Evolutionary conservation across 2,113 vertebrate genomes (phyloP).

Genomic region (Phyllostomus hastatus): DNA sequence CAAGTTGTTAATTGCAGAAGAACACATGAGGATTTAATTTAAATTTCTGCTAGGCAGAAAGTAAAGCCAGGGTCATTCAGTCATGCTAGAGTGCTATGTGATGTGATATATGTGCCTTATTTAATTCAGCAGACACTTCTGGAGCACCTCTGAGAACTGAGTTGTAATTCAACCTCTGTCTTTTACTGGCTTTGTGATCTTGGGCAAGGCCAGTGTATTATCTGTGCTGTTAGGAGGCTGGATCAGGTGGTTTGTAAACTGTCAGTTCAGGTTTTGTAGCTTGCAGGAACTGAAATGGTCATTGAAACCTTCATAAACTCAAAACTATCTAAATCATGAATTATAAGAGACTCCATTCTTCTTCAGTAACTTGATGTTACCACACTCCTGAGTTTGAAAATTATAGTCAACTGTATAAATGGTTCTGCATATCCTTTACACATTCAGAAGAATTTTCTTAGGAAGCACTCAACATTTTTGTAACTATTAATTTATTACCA

Average conservation of each 20-base stretch:
- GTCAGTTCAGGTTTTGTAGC: neutral
- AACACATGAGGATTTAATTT: neutral
- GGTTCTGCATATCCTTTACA: neutral
- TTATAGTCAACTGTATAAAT: neutral
- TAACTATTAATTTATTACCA: conserved; percentile 51
- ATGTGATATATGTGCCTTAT: neutral
- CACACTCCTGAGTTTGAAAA: neutral
- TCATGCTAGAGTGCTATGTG: neutral
- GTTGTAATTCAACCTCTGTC: neutral
- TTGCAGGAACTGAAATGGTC: neutral
- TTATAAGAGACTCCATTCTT: neutral
- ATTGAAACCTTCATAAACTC: neutral
- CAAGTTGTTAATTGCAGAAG: neutral
- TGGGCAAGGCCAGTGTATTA: neutral
- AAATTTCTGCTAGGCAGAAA: neutral
- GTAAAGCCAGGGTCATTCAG: neutral
- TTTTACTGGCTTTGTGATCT: neutral
- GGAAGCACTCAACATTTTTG: neutral
- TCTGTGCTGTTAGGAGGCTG: neutral
- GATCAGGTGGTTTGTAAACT: neutral
- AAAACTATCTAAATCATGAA: neutral
- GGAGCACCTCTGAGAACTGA: neutral
- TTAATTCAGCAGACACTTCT: neutral
- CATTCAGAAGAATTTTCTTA: conserved; percentile 1
- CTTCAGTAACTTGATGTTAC: neutral